Base-by-base conservation (phyloP, 2,797 vertebrate genomes). In the Myotis myotis region DNA sequence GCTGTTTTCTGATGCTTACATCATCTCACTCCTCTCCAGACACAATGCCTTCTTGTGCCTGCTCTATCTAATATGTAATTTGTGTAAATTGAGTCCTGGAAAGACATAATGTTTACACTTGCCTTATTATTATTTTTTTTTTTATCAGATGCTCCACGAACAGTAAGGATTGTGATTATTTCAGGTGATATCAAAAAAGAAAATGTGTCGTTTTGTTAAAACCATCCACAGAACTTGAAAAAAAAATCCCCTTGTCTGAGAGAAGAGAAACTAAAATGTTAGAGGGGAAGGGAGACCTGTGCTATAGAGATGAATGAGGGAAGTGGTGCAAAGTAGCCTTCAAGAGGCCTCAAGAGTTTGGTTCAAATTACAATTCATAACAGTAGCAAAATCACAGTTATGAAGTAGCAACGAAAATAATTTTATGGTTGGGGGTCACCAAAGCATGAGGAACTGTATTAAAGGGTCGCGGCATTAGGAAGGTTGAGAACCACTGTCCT, bases 1-100 rank as follows among this genome's bases (percentile, higher is more conserved):
- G 66, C 33, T 86, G 11, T 64, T 94, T 74, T 23, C 80, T 62
- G 51, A 87, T 0, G 23, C 51, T 53, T 3, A 28, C 28, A 28
- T 36, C 0, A 0, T 60, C n/a, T 93, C 25, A 10, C 28, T 72
- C 53, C 22, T 83, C 70, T 75, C 53, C 71, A 88, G 60, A 62
- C 80, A 86, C 41, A n/a, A 11, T 44, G 51, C 17, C 86, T 93
- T 72, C 89, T 86, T 60, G 30, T 10, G 28, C 47, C 76, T 23
- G 49, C 51, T 71, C 95, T 55, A 3, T 64, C 66, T 76, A 72
- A 76, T 49, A 70, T 83, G 53, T 38, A 84, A 97, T 96, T 86
- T 88, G 84, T 94, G 28, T 79, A 92, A 94, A 88, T 47, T 38
- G 84, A 96, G 49, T 82, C 53, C 71, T 64, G 55, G 87, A 85